Conservation (phyloP, 2,888 invertebrate genomes). For the Bombylius major region DNA sequence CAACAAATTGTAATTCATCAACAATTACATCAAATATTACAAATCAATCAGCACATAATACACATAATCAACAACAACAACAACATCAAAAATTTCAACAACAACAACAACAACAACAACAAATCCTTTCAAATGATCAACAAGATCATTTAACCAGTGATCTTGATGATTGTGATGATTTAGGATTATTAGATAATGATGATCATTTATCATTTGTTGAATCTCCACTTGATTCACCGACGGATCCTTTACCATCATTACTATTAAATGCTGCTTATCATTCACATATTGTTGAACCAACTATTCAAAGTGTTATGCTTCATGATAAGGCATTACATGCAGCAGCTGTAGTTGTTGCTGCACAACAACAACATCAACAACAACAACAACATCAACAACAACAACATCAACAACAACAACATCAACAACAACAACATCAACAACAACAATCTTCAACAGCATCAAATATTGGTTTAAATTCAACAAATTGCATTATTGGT, state of each 20-base stretch:
- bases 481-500: constrained; percentile 4
- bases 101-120: constrained; percentile 8
- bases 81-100: constrained; percentile 6
- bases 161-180: constrained; percentile 58
- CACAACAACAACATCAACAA: background rate
- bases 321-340: constrained; percentile 15
- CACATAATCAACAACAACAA: constrained; percentile 12
- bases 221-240: constrained; percentile 39
- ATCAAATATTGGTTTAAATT: constrained; percentile 12
- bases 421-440: constrained; percentile 3
- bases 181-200: constrained; percentile 61
- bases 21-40: background rate
- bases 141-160: constrained; percentile 32
- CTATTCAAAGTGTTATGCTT: constrained; percentile 13
- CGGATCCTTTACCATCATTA: constrained; percentile 39
- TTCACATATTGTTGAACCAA: constrained; percentile 30
- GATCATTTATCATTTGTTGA: constrained; percentile 54
- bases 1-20: background rate
- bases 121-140: constrained; percentile 14
- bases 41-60: no score
- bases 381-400: constrained; percentile 8
- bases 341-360: constrained; percentile 8
- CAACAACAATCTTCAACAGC: constrained; percentile 5
- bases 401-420: background rate
- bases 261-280: constrained; percentile 56